Evolutionary conservation across 1,140 invertebrate species (phyloP), one percentile per base, ranked within the genome.

Genomic region (Acromyrmex heyeri): DNA sequence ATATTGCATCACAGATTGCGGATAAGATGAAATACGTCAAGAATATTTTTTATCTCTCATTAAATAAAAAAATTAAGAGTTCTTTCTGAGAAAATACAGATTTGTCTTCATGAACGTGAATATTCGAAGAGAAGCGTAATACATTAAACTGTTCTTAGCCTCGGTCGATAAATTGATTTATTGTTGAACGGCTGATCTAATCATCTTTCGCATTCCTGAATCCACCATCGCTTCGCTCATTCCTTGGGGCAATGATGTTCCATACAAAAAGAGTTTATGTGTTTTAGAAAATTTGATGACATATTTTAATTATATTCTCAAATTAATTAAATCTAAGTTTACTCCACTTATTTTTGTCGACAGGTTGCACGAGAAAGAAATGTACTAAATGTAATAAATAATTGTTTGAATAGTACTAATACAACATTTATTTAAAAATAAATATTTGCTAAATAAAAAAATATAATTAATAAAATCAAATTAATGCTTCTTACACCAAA

Each of bases 151-250:
- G 44, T 7, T 18, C 21, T 30, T 3, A 14, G 21, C 12, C 55
- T 50, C 79, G n/a, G 62, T 82, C 7, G 4, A 10, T 62, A 83
- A 79, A 64, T 82, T 83, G 69, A 83, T 73, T 67, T 21, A 72
- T 70, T 34, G 64, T 57, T n/a, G 16, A 59, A 73, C 38, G 38
- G 2, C 24, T 24, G 27, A 69, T 65, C 34, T 21, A 30, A 59
- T 59, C 21, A 34, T 82, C 69, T 67, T 34, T 55, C 18, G 21
- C 67, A 61, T 73, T 73, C 64, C 77, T 53, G 44, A 50, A 64
- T 77, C 38, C 61, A 2, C 16, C 24, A 24, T 38, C 55, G 21
- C 16, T 12, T 7, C 24, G 30, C 7, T 76, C n/a, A 59, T 61
- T 38, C 8, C 34, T 21, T 2, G 14, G n/a, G 16, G 21, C 24